These are phyloP conservation scores for Ophion slaviceki DNA, from an alignment of 2,888 invertebrate species.

Conservation along the genomic window DNA sequence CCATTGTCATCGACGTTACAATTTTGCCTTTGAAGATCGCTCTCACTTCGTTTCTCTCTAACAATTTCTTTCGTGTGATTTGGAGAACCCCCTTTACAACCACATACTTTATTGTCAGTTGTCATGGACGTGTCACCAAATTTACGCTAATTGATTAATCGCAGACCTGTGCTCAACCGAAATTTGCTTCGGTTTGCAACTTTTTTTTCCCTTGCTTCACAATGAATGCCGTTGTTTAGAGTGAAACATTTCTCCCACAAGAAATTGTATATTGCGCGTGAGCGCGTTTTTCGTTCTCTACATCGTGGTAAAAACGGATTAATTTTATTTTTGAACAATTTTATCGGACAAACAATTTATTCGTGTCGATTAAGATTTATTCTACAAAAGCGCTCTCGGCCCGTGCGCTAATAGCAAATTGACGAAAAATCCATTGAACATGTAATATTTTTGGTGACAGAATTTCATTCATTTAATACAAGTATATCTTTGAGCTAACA, in stretches of 20 bases:
- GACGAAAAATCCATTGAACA: neutral
- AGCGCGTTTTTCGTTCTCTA: neutral
- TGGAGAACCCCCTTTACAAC: slow-evolving; percentile 68
- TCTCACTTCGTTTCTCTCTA: slow-evolving; percentile 46
- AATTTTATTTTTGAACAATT: neutral
- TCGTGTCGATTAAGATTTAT: neutral
- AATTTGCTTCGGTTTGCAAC: slow-evolving; percentile 29
- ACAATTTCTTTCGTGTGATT: slow-evolving; percentile 62
- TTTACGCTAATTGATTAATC: slow-evolving; percentile 64
- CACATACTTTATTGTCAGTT: slow-evolving; percentile 79
- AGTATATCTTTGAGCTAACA: neutral
- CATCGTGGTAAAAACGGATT: slow-evolving; percentile 18
- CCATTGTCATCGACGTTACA: neutral
- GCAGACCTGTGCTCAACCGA: slow-evolving; percentile 55
- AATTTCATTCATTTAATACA: neutral
- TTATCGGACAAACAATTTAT: slow-evolving; percentile 14
- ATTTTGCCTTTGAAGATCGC: slow-evolving; percentile 20
- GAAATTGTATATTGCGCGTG: neutral
- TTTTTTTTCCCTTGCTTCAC: slow-evolving; percentile 30
- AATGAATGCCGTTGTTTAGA: neutral
- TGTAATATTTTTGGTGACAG: neutral
- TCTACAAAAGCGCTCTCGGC: neutral
- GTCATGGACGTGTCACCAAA: slow-evolving; percentile 77
- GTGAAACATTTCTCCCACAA: neutral
- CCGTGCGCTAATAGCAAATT: neutral